phyloP scores from a whole-genome alignment of 2,888 invertebrate genomes.

The Sinhomidia bicolor region DNA sequence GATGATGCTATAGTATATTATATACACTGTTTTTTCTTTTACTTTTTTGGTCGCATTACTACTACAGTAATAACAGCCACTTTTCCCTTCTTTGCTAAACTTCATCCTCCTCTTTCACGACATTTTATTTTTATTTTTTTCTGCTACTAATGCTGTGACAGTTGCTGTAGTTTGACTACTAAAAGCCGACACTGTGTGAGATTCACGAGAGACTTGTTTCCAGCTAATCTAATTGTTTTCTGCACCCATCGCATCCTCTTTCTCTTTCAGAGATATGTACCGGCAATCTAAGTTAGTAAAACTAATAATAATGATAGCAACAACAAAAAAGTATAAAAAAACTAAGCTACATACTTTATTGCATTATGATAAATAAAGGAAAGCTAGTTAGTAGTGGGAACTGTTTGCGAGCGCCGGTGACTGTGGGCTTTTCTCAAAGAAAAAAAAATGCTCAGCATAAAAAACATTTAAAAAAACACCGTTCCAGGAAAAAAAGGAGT shows the following conservation, averaged over 20 bases:
- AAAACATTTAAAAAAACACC: no score
- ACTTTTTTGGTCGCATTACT: slow-evolving; percentile 1
- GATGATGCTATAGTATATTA: slow-evolving; percentile 8
- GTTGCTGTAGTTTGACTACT: slow-evolving; percentile 48
- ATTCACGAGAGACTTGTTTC: slow-evolving; percentile 56
- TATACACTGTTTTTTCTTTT: slow-evolving; percentile 14
- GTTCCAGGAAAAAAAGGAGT: background rate
- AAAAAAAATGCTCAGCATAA: background rate
- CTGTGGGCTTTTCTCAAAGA: slow-evolving; percentile 7
- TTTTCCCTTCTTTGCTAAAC: slow-evolving; percentile 20
- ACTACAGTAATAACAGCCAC: no score
- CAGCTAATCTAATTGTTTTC: slow-evolving; percentile 73
- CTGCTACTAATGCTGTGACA: slow-evolving; percentile 1
- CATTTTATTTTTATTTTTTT: background rate
- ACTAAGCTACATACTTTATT: no score
- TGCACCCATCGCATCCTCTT: slow-evolving; percentile 17
- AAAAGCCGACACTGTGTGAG: slow-evolving; percentile 56
- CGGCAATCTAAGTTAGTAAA: slow-evolving; percentile 25
- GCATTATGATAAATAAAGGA: no score
- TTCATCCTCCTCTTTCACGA: background rate
- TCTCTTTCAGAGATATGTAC: background rate
- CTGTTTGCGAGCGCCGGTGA: background rate
- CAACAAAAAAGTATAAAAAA: slow-evolving; percentile 42
- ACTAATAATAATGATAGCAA: slow-evolving; percentile 34
- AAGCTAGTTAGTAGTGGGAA: no score